Conservation (phyloP, 2,888 invertebrate species). For the Lasioglossum morio region DNA sequence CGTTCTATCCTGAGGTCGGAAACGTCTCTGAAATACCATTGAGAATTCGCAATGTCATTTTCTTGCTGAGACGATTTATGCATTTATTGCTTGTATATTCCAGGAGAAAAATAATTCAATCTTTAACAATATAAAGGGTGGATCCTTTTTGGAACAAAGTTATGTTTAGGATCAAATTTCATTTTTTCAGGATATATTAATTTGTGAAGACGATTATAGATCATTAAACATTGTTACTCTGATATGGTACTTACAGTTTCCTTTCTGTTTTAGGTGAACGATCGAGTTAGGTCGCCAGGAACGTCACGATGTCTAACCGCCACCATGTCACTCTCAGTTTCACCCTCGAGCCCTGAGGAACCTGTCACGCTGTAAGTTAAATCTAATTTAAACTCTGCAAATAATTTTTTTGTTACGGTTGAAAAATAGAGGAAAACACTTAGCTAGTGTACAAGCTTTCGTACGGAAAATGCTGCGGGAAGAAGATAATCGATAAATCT, state of each 20-base stretch:
- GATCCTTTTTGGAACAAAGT: neutral
- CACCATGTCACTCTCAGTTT: slow-evolving; percentile 74
- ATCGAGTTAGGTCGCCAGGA: slow-evolving; percentile 83
- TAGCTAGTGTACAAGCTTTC: neutral
- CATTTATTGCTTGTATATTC: neutral
- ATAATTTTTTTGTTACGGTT: neutral
- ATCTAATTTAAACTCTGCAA: slow-evolving; percentile 21
- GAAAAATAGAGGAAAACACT: neutral
- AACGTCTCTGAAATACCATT: neutral
- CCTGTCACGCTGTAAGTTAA: slow-evolving; percentile 83
- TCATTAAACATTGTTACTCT: neutral
- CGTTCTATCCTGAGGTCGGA: neutral
- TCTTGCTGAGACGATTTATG: neutral
- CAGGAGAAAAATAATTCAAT: neutral
- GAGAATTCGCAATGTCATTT: neutral
- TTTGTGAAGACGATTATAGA: neutral
- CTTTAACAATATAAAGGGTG: neutral
- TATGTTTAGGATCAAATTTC: neutral
- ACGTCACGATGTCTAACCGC: slow-evolving; percentile 81
- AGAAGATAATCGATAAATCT: neutral
- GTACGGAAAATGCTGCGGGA: neutral
- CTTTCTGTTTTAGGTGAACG: slow-evolving; percentile 79
- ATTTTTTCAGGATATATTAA: neutral
- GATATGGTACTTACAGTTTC: neutral
- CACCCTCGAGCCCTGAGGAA: slow-evolving; percentile 82